These are phyloP conservation scores for Oryzias curvinotus DNA, from an alignment of 2,113 vertebrate genomes.

Conservation along the genomic window DNA sequence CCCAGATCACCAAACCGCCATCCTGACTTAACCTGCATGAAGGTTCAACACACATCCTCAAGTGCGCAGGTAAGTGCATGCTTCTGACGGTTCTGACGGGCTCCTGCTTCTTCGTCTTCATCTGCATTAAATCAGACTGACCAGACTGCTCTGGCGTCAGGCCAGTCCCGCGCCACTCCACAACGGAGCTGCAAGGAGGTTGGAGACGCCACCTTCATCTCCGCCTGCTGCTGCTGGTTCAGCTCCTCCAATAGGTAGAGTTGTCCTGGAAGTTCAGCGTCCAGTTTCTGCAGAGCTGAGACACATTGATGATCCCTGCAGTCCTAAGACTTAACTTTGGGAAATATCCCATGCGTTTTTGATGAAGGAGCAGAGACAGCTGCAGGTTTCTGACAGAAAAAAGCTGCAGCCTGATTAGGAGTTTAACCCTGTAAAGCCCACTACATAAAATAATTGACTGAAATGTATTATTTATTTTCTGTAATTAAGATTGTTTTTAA, in stretches of 20 bases:
- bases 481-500: no score
- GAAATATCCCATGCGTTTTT: no score
- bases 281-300: conserved; percentile 61
- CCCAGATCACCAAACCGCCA: conserved; percentile 61
- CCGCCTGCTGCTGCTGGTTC: conserved; percentile 40
- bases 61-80: no score
- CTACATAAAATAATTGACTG: no score
- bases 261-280: conserved; percentile 58
- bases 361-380: no score
- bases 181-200: conserved; percentile 55
- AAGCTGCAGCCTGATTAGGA: no score
- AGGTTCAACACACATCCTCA: neutral
- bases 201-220: conserved; percentile 45
- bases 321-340: no score
- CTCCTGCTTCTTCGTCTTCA: no score
- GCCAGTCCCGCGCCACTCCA: conserved; percentile 76
- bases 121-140: conserved; percentile 28
- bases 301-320: neutral
- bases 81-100: no score
- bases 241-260: conserved; percentile 66
- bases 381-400: no score
- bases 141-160: conserved; percentile 73
- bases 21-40: conserved; percentile 64
- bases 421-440: no score
- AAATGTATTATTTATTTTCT: no score